phyloP scores from a whole-genome alignment of 2,888 invertebrate species.

The Escarpia spicata region DNA sequence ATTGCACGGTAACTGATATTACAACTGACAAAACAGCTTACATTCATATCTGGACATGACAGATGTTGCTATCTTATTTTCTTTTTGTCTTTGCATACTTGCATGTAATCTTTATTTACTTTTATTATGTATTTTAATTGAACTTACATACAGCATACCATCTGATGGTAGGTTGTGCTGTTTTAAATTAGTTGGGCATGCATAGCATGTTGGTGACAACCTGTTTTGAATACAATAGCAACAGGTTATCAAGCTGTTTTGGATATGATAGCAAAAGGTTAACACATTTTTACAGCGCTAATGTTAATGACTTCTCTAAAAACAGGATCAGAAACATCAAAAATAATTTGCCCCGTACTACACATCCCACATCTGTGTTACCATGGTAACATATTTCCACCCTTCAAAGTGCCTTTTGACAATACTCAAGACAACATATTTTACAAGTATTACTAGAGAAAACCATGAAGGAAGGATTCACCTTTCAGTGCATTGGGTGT shows the following conservation, averaged over 20 bases:
- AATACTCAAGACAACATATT: conserved; percentile 1
- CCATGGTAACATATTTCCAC: not conserved
- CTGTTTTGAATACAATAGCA: not conserved
- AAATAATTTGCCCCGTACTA: not conserved
- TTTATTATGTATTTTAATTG: conserved; percentile 3
- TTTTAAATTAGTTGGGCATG: not conserved
- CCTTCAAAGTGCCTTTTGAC: not conserved
- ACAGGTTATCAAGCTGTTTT: not conserved
- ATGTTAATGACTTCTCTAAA: not conserved
- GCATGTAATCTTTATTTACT: not conserved
- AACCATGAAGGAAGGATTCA: no score
- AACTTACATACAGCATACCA: not conserved
- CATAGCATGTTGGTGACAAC: conserved; percentile 8
- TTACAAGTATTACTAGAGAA: no score
- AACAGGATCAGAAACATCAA: not conserved
- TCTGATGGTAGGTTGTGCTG: not conserved
- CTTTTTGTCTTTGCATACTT: no score
- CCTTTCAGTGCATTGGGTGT: no score
- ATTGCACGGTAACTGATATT: not conserved
- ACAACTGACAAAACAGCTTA: not conserved
- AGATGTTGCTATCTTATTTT: no score
- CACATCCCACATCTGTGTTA: not conserved
- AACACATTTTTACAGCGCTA: no score
- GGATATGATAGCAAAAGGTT: not conserved
- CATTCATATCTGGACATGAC: no score